These are phyloP conservation scores for Bradynema listronoti DNA, from an alignment of 1,140 invertebrate genomes.

Conservation along the genomic window DNA sequence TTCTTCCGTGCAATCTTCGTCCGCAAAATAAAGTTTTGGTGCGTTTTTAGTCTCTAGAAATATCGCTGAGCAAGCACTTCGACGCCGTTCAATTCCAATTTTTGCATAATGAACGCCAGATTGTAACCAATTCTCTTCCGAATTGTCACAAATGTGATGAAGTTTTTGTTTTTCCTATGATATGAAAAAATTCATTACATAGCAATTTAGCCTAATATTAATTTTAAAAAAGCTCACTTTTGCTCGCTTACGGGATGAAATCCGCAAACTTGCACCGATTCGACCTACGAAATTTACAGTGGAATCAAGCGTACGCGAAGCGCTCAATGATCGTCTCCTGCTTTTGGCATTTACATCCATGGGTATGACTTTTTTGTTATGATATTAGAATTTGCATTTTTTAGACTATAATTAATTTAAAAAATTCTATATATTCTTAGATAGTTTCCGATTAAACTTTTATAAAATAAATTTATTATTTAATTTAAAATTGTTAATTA, in stretches of 20 bases:
- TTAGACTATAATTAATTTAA: too few species aligned
- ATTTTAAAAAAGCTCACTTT: conserved; percentile 23
- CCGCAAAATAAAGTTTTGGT: not conserved
- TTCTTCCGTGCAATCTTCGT: conserved; percentile 1
- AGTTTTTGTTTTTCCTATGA: not conserved
- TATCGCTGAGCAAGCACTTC: conserved; percentile 4
- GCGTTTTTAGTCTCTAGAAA: not conserved
- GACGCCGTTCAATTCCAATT: conserved; percentile 8
- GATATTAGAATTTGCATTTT: too few species aligned
- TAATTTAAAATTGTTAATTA: too few species aligned
- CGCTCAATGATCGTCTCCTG: conserved; percentile 40
- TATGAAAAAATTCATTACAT: too few species aligned
- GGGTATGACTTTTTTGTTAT: too few species aligned
- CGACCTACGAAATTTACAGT: conserved; percentile 46
- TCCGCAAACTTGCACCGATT: conserved; percentile 44
- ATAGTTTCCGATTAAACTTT: too few species aligned
- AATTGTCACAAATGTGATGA: not conserved
- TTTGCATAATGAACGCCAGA: conserved; percentile 2
- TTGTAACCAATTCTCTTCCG: not conserved
- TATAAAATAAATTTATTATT: too few species aligned
- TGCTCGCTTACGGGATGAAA: conserved; percentile 24
- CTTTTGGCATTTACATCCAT: too few species aligned
- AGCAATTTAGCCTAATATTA: too few species aligned
- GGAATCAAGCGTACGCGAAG: conserved; percentile 41
- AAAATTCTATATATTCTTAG: too few species aligned